Evolutionary conservation across 2,888 invertebrate species (phyloP).

Genomic region (Apotomis turbidana): DNA sequence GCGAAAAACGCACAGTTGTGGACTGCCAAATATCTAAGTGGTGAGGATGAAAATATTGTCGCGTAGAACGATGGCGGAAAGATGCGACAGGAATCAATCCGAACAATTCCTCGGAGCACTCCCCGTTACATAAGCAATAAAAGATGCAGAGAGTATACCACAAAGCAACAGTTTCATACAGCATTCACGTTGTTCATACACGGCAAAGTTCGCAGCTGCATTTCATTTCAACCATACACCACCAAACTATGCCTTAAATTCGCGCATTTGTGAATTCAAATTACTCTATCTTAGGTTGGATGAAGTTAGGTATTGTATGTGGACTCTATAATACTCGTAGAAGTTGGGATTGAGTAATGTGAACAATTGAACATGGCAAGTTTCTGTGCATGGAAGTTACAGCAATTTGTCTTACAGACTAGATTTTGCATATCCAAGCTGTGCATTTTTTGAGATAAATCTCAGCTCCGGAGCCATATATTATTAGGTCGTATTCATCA

Average conservation of each 20-base stretch:
- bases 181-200: slow-evolving; percentile 4
- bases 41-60: no score
- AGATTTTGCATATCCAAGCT: no score
- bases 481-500: no score
- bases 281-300: background rate
- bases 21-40: no score
- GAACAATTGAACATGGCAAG: background rate
- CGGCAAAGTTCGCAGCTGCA: background rate
- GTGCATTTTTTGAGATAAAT: no score
- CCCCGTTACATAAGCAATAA: no score
- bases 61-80: no score
- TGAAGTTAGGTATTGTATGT: background rate
- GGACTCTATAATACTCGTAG: background rate
- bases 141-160: background rate
- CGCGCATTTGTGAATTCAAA: background rate
- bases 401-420: no score
- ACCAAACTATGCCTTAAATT: background rate
- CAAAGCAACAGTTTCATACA: background rate
- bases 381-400: background rate
- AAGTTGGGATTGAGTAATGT: background rate
- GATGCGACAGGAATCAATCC: no score
- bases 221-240: background rate
- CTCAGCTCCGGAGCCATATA: no score
- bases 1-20: no score
- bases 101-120: no score